Evolutionary conservation across 37 sponge, comb jelly and placozoan species (phyloP).

Genomic region (Aplysina aerophoba): DNA sequence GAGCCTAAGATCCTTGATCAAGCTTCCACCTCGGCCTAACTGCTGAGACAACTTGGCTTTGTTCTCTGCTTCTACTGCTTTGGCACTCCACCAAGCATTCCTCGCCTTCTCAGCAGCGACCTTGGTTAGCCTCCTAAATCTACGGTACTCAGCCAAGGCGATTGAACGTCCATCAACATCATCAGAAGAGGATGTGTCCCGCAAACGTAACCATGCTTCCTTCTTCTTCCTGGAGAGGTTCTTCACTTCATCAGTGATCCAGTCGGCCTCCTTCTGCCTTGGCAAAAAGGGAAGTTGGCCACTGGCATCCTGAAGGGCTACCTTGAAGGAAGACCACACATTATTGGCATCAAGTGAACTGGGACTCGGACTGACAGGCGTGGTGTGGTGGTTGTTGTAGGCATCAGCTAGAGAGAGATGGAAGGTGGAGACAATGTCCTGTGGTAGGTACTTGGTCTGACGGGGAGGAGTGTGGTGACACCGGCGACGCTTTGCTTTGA

Average conservation of each 20-base stretch:
- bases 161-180: not conserved
- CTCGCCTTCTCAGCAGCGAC: not conserved
- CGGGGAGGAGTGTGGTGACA: not conserved
- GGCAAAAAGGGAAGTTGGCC: not conserved
- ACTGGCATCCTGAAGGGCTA: not conserved
- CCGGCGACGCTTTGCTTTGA: not conserved
- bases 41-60: not conserved
- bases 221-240: constrained; percentile 9
- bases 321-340: not conserved
- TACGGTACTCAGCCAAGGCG: not conserved
- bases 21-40: constrained; percentile 2
- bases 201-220: not conserved
- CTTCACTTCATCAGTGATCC: not conserved
- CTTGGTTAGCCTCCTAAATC: not conserved
- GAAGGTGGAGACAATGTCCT: not conserved
- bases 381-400: not conserved
- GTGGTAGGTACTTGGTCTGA: not conserved
- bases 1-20: constrained; percentile 30
- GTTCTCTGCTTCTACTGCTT: constrained; percentile 26
- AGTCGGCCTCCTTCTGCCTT: not conserved
- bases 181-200: not conserved
- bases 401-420: not conserved
- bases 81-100: too few species aligned
- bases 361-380: not conserved
- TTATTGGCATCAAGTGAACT: not conserved